Conservation (phyloP, 2,888 invertebrate genomes). For the Resseliella maxima region DNA sequence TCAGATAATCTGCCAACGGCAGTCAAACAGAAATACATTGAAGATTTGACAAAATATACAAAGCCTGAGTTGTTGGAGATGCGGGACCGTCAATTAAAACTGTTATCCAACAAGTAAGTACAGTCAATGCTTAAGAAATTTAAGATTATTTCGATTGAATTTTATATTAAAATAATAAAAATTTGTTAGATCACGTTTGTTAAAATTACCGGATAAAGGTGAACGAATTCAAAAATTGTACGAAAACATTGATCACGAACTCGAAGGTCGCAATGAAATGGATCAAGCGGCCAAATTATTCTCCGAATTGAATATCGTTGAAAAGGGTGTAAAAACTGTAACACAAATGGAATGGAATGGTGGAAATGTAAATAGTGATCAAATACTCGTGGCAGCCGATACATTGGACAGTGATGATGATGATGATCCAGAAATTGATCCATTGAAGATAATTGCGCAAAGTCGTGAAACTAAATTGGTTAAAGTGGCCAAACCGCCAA, state of each 20-base stretch:
- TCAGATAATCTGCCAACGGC: neutral
- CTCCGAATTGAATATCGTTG: constrained; percentile 65
- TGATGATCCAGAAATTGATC: constrained; percentile 64
- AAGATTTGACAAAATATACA: constrained; percentile 61
- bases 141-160: neutral
- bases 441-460: constrained; percentile 65
- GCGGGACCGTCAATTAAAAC: constrained; percentile 63
- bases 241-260: constrained; percentile 63
- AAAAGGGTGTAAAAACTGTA: constrained; percentile 62
- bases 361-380: constrained; percentile 58
- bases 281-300: constrained; percentile 64
- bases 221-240: constrained; percentile 64
- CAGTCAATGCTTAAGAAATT: neutral
- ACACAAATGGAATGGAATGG: constrained; percentile 65
- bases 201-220: constrained; percentile 65
- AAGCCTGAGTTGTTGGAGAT: constrained; percentile 64
- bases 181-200: constrained; percentile 61
- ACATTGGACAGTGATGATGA: constrained; percentile 56
- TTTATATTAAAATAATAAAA: neutral
- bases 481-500: constrained; percentile 62
- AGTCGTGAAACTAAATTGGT: constrained; percentile 64
- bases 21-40: neutral
- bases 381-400: neutral
- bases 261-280: constrained; percentile 63
- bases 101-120: constrained; percentile 64